Evolutionary conservation across 2,113 vertebrate species (phyloP).

Genomic region (Perca flavescens): DNA sequence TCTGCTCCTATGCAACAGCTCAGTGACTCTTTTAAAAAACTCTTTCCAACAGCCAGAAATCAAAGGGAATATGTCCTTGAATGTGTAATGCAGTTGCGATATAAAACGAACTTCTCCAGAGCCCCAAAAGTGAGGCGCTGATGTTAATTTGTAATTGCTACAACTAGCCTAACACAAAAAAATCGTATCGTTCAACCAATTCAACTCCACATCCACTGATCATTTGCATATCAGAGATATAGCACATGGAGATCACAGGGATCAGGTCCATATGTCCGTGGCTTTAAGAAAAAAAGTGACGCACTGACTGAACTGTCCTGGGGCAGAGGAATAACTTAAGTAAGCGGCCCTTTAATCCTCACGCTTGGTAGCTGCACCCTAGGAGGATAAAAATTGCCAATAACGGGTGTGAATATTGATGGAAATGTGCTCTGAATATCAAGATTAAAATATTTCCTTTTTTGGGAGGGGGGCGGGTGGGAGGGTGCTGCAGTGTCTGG

Average conservation of each 20-base stretch:
- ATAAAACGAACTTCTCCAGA: not conserved
- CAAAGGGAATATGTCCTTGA: not conserved
- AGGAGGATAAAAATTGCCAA: constrained; percentile 38
- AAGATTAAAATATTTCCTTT: not conserved
- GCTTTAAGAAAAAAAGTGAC: constrained; percentile 13
- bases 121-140: too few species aligned
- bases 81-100: not conserved
- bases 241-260: not conserved
- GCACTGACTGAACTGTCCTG: constrained; percentile 11
- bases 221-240: not conserved
- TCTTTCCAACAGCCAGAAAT: not conserved
- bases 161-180: not conserved
- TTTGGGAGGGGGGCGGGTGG: not conserved
- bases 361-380: constrained; percentile 28
- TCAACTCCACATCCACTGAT: not conserved
- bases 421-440: constrained; percentile 26
- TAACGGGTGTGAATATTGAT: constrained; percentile 28
- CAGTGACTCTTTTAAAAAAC: not conserved
- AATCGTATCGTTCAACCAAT: not conserved
- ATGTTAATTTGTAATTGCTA: too few species aligned
- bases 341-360: constrained; percentile 38
- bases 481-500: not conserved
- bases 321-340: constrained; percentile 41
- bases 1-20: not conserved
- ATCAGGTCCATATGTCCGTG: not conserved